Percentiles rank a stretch among this genome's conserved stretches.
phyloP scores from a whole-genome alignment of 2,888 invertebrate species.

The Abscondita cerata region DNA sequence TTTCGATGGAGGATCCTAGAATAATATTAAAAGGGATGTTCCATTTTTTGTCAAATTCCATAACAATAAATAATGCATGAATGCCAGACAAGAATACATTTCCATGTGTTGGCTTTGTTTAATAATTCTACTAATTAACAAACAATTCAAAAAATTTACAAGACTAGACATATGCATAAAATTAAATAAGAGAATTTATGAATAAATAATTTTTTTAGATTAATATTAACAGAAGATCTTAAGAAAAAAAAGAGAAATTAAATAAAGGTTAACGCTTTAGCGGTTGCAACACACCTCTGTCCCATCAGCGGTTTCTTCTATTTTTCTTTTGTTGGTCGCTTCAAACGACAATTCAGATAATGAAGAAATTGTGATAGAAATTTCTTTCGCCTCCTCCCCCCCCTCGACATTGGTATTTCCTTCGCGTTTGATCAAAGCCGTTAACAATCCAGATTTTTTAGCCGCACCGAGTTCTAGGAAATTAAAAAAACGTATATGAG shows the following conservation, averaged over 20 bases:
- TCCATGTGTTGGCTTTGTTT: no score
- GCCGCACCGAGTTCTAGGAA: slow-evolving; percentile 85
- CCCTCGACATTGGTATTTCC: slow-evolving; percentile 74
- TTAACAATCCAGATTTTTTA: slow-evolving; percentile 71
- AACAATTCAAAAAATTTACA: no score
- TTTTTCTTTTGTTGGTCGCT: slow-evolving; percentile 52
- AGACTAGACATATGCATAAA: no score
- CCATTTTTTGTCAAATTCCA: no score
- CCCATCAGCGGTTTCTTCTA: slow-evolving; percentile 46
- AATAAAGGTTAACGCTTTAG: slow-evolving; percentile 28
- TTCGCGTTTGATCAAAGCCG: slow-evolving; percentile 75
- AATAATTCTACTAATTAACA: no score
- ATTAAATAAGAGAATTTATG: no score
- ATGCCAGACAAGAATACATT: no score
- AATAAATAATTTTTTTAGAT: no score
- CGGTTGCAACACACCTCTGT: slow-evolving; percentile 51
- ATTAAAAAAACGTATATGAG: background rate
- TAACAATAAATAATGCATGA: no score
- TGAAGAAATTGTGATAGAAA: slow-evolving; percentile 63
- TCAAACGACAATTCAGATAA: slow-evolving; percentile 65
- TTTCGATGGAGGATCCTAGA: no score
- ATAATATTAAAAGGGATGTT: no score
- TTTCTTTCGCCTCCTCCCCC: slow-evolving; percentile 65
- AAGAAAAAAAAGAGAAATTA: slow-evolving; percentile 22
- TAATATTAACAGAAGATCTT: no score